These are phyloP conservation scores for Morpho achilles DNA, from an alignment of 2,888 invertebrate genomes.

Conservation along the genomic window DNA sequence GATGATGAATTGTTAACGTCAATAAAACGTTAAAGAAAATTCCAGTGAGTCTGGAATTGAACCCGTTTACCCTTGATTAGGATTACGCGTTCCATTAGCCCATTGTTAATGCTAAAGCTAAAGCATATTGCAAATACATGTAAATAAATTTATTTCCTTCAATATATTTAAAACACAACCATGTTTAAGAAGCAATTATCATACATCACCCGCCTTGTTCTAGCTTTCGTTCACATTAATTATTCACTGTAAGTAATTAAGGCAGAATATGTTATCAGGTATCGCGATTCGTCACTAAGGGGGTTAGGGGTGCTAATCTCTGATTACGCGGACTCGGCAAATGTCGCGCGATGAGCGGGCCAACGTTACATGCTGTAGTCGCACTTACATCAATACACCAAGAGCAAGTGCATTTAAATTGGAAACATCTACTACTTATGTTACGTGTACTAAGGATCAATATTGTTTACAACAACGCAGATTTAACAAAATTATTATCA, in stretches of 20 bases:
- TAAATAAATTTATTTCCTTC: too few relatives aligned
- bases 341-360: constrained; percentile 40
- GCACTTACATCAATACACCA: constrained; percentile 41
- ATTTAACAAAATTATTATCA: too few relatives aligned
- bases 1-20: too few relatives aligned
- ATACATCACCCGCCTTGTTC: constrained; percentile 6
- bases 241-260: constrained; percentile 13
- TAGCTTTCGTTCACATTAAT: constrained; percentile 4
- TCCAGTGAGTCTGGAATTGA: too few relatives aligned
- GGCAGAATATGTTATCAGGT: constrained; percentile 18
- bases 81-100: too few relatives aligned
- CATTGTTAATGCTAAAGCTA: too few relatives aligned
- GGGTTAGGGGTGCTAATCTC: constrained; percentile 28
- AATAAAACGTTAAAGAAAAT: too few relatives aligned
- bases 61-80: too few relatives aligned
- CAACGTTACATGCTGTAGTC: constrained; percentile 46
- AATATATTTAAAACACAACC: background rate
- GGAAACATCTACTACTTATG: too few relatives aligned
- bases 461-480: too few relatives aligned
- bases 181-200: constrained; percentile 3
- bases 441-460: too few relatives aligned
- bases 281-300: constrained; percentile 20
- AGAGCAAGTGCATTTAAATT: background rate
- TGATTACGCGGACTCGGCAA: constrained; percentile 46
- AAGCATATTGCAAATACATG: too few relatives aligned